Percentiles rank a stretch among this genome's conserved stretches.
Evolutionary conservation across 2,797 vertebrate genomes (phyloP).

Genomic region (Vultur gryphus): DNA sequence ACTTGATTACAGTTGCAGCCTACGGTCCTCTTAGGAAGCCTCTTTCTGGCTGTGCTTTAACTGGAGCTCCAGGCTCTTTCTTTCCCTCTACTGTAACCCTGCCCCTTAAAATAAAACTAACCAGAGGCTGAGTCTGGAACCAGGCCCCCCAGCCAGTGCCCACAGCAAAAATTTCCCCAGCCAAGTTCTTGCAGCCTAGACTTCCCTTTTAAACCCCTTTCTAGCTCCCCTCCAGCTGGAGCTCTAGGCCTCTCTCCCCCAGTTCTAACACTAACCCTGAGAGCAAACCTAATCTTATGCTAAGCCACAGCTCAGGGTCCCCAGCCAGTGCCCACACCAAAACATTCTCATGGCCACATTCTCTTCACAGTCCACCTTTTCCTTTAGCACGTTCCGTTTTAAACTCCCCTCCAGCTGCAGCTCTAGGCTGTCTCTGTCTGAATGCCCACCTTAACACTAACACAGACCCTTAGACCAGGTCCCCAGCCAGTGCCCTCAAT

Average conservation of each 20-base stretch:
- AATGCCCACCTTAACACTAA: neutral
- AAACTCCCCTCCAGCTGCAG: neutral
- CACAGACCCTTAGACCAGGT: neutral
- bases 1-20: neutral
- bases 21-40: neutral
- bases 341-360: neutral
- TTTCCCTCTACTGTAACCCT: neutral
- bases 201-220: neutral
- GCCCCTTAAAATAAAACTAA: neutral
- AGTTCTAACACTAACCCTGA: neutral
- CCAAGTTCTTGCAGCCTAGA: neutral
- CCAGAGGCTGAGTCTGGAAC: neutral
- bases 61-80: neutral
- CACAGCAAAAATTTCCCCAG: neutral
- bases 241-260: neutral
- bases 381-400: neutral
- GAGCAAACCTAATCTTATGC: neutral
- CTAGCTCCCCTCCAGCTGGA: neutral
- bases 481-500: neutral
- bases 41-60: neutral
- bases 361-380: neutral
- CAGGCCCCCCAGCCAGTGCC: neutral
- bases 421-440: neutral
- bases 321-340: neutral
- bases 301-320: neutral